Percentiles rank a stretch among this genome's conserved stretches.
Conservation (phyloP, 2,797 vertebrate species). For the Liparis tanakae region DNA sequence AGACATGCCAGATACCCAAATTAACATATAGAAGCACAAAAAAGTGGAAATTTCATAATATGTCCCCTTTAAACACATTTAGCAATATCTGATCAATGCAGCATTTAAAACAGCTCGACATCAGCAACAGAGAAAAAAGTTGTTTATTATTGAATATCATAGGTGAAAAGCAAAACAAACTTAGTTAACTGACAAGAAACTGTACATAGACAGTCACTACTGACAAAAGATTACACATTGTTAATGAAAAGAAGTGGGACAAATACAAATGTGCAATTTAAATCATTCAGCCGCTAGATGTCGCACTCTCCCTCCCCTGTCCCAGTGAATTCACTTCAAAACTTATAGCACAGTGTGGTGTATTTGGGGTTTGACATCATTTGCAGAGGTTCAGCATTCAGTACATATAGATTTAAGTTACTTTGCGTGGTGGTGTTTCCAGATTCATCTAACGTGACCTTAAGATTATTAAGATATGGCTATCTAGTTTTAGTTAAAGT, state of each 20-base stretch:
- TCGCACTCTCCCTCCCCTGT: not conserved
- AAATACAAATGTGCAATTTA: not conserved
- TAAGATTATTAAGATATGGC: not conserved
- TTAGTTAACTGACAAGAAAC: not conserved
- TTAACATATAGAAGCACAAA: too few species aligned
- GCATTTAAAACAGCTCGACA: not conserved
- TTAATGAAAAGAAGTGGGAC: not conserved
- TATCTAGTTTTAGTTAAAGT: too few species aligned
- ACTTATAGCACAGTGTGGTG: not conserved
- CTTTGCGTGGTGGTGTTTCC: not conserved
- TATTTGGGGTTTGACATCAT: not conserved
- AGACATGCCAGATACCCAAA: too few species aligned
- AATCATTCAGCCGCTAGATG: not conserved
- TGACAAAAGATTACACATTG: not conserved
- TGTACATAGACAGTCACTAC: not conserved
- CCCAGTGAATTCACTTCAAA: not conserved
- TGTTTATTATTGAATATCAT: constrained; percentile 20
- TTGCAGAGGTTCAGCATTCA: too few species aligned
- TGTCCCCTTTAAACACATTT: too few species aligned
- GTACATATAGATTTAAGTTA: not conserved
- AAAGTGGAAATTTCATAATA: too few species aligned
- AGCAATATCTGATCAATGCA: not conserved
- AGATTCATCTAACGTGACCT: too few species aligned
- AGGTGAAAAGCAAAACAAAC: not conserved
- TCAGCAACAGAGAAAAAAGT: not conserved